A percentile compares a stretch with the other conserved stretches of the same genome.
Evolutionary conservation across 2,888 invertebrate species (phyloP).

Genomic region (Patella caerulea): DNA sequence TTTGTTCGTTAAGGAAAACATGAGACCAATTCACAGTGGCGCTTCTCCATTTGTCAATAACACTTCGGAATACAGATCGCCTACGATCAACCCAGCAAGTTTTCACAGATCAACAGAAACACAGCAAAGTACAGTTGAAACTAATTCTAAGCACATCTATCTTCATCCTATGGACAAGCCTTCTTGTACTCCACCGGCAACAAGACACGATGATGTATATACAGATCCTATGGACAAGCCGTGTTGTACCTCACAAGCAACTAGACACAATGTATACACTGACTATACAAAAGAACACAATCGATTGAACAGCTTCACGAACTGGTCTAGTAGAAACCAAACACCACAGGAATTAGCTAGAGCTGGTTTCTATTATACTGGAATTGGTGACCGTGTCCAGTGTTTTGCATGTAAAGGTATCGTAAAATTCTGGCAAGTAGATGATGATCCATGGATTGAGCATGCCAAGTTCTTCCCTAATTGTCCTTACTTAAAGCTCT

Average conservation of each 20-base stretch:
- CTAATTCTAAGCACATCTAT: too few relatives aligned
- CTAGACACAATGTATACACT: too few relatives aligned
- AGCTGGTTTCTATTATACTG: not conserved
- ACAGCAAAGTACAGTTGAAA: not conserved
- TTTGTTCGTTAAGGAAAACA: not conserved
- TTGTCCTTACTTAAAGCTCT: not conserved
- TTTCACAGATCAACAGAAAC: not conserved
- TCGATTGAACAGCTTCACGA: not conserved
- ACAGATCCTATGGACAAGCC: not conserved
- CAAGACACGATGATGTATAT: not conserved
- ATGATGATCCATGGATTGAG: not conserved
- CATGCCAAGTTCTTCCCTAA: not conserved
- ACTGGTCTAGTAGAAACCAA: not conserved
- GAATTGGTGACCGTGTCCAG: not conserved
- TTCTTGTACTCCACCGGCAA: not conserved
- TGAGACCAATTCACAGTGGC: not conserved
- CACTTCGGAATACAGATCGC: not conserved
- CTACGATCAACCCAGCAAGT: not conserved
- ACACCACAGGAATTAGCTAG: not conserved
- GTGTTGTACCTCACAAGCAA: not conserved
- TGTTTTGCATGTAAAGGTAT: not conserved
- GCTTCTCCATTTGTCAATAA: not conserved
- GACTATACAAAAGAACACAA: not conserved
- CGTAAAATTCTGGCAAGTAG: not conserved
- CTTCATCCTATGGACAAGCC: not conserved